Base-by-base conservation (phyloP, 2,888 invertebrate species). In the Philhelius pedissequus region DNA sequence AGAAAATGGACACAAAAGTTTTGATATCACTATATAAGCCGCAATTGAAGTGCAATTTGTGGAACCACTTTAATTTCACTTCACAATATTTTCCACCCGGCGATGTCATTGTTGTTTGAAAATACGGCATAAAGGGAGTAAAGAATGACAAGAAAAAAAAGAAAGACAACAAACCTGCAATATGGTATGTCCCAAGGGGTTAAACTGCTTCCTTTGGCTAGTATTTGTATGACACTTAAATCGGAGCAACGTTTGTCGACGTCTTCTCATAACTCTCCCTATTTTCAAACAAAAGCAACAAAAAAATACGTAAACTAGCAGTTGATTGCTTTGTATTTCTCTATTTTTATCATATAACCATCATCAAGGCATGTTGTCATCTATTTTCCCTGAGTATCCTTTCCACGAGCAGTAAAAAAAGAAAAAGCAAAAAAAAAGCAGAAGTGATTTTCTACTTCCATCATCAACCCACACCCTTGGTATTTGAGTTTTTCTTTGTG, bases 301-400 rank as follows among this genome's bases (percentile, higher is more conserved):
- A 22, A 22, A 6, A 7, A 40, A 27, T 11, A 22, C 30, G 7
- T 32, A 38, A 56, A 56, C 56, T 56, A 56, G 15, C 13, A 45
- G 20, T n/a, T 9, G 27, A 2, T 22, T 15, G 27, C 7, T 48
- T 38, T 22, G 22, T 7, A 8, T 43, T 11, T 5, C n/a, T 27
- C 25, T 43, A 43, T 62, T 62, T 50, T 35, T 50, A 22, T 66
- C 32, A 18, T 22, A 35, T 22, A 66, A 66, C 66, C 32, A 50
- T 66, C 48, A 48, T 50, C 50, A 66, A 30, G 35, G 66, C 32
- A 32, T 62, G 62, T 62, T 50, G 50, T 32, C 66, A 66, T 50
- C 62, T 54, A 32, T 11, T 58, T 38, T n/a, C 8, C 6, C 38
- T 40, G 62, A 62, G 62, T 43, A 30, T 62, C 62, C 62, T 43